Percentiles rank a stretch among this genome's conserved stretches.
phyloP scores from a whole-genome alignment of 2,113 vertebrate species.

The Narcine bancroftii region DNA sequence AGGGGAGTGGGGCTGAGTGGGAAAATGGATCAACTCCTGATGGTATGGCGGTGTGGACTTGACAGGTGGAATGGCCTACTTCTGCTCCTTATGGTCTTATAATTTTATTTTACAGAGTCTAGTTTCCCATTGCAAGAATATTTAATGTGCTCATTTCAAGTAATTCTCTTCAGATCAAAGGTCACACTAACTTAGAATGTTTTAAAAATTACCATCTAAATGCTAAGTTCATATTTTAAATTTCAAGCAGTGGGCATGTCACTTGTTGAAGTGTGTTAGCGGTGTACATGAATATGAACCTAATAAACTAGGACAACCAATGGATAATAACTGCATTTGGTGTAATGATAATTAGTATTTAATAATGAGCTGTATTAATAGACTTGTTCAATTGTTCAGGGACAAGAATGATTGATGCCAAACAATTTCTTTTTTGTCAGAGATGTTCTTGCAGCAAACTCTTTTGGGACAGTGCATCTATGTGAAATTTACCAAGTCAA shows the following conservation, averaged over 20 bases:
- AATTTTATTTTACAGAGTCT: background rate
- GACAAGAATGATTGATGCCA: constrained; percentile 29
- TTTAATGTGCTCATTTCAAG: background rate
- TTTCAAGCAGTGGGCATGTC: background rate
- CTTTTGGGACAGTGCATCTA: background rate
- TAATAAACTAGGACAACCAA: background rate
- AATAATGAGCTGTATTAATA: background rate
- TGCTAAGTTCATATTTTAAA: background rate
- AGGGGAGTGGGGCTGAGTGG: too few relatives aligned
- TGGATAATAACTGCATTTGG: background rate
- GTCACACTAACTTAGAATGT: background rate
- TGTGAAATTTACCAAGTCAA: constrained; percentile 14
- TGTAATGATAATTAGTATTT: background rate
- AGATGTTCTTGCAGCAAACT: background rate
- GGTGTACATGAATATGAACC: background rate
- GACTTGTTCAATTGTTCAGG: constrained; percentile 4
- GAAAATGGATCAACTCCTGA: too few relatives aligned
- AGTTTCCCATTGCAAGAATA: background rate
- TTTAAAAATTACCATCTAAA: background rate
- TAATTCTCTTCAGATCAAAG: background rate
- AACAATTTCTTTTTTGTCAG: constrained; percentile 24
- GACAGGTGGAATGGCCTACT: too few relatives aligned
- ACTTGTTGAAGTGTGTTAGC: background rate
- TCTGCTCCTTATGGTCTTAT: too few relatives aligned
- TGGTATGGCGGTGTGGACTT: too few relatives aligned